phyloP scores from a whole-genome alignment of 2,888 invertebrate species.

The Nomada fabriciana region DNA sequence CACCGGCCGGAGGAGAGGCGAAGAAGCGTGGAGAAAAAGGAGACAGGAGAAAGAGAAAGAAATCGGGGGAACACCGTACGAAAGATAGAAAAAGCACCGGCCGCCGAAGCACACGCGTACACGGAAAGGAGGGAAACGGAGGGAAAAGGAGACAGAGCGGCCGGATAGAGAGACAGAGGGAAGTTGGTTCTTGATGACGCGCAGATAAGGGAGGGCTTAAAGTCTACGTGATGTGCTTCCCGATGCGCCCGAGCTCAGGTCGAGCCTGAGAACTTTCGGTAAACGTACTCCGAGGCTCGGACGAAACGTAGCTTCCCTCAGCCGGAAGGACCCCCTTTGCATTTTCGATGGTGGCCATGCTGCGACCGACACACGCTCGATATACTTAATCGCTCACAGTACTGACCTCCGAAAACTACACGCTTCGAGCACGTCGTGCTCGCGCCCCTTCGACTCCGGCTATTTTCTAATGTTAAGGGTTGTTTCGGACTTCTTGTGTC shows the following conservation, averaged over 20 bases:
- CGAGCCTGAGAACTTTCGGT: conserved; percentile 83
- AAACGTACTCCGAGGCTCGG: conserved; percentile 69
- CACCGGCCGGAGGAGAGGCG: conserved; percentile 54
- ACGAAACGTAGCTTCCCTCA: conserved; percentile 55
- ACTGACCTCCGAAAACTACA: conserved; percentile 49
- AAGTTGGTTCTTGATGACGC: conserved; percentile 81
- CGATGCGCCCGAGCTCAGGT: conserved; percentile 77
- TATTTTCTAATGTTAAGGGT: too few species aligned
- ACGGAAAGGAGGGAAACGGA: conserved; percentile 21
- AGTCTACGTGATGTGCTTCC: conserved; percentile 83
- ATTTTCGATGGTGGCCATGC: conserved; percentile 55
- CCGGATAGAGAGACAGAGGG: conserved; percentile 69
- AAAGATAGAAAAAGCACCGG: conserved; percentile 46
- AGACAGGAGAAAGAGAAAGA: conserved; percentile 21
- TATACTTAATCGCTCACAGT: conserved; percentile 43
- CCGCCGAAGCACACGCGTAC: neutral
- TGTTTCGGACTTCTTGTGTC: too few species aligned
- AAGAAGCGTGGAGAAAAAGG: conserved; percentile 20
- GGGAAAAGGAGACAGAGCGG: conserved; percentile 54
- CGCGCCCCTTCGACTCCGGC: too few species aligned
- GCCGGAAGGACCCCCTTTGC: conserved; percentile 60
- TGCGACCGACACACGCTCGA: conserved; percentile 32
- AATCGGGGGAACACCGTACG: conserved; percentile 32
- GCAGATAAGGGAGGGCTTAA: conserved; percentile 84
- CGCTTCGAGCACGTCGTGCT: neutral